A percentile compares a stretch with the other conserved stretches of the same genome.
phyloP scores from a whole-genome alignment of 1,140 invertebrate genomes.

The Aphis craccivora region DNA sequence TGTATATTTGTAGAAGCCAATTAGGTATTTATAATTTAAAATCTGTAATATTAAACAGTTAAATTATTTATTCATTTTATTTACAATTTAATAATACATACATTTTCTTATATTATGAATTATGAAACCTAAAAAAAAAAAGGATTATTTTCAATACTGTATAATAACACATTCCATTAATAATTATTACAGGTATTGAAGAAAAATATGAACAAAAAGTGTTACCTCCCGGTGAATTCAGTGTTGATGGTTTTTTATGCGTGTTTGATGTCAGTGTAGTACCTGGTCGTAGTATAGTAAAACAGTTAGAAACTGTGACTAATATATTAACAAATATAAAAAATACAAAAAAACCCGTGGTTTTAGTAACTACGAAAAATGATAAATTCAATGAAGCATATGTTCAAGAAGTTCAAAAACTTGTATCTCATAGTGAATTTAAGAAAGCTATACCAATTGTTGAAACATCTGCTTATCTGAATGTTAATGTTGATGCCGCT shows the following conservation, averaged over 20 bases:
- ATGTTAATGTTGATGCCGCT: conserved; percentile 94
- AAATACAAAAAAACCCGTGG: conserved; percentile 94
- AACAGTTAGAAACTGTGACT: conserved; percentile 83
- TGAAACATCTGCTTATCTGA: conserved; percentile 95
- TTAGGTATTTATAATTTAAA: conserved; percentile 71
- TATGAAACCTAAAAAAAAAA: background rate
- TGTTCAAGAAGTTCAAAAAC: conserved; percentile 86
- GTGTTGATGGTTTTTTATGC: conserved; percentile 95
- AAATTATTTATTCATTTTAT: background rate
- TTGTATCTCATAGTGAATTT: conserved; percentile 90
- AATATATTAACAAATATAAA: conserved; percentile 83
- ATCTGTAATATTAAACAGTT: too few species aligned
- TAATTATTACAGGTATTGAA: conserved; percentile 65
- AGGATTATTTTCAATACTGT: background rate
- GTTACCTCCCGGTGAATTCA: conserved; percentile 90
- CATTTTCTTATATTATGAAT: background rate
- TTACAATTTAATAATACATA: too few species aligned
- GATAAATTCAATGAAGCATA: conserved; percentile 90
- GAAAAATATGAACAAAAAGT: conserved; percentile 95
- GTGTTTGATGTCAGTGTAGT: conserved; percentile 95
- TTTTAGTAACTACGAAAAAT: conserved; percentile 95
- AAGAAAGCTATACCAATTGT: conserved; percentile 87
- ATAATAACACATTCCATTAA: background rate
- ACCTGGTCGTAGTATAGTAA: conserved; percentile 87
- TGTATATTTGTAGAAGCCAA: conserved; percentile 99